Evolutionary conservation across 30 jellyfish, hydroid and myxozoan species (phyloP), one percentile per base, ranked within the genome.

Genomic region (Aurelia coerulea): DNA sequence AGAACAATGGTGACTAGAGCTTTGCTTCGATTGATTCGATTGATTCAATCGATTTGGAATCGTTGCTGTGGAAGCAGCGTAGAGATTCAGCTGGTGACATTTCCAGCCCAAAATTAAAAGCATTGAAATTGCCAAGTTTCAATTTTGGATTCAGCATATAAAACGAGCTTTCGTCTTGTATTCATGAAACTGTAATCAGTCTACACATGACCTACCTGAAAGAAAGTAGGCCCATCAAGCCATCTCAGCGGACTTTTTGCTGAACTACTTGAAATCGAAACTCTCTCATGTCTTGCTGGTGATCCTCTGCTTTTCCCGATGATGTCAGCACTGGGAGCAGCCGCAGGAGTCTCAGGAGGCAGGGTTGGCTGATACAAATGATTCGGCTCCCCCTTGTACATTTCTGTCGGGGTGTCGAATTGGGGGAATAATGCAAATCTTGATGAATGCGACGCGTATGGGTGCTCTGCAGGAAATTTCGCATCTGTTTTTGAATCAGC

Each of bases 221-320:
- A 90, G 62, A 70, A 90, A 32, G 74, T 74, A n/a, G 97, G 97
- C 62, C 95, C 95, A 51, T 84, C 95, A 7, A 89, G 95, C 97
- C 97, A 90, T 50, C 67, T 83, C 76, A 83, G 53, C 41, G 97
- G 95, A 67, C 88, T 73, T 83, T 88, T 79, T 9, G 64, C 66
- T n/a, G 97, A 83, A 65, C 77, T 84, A 35, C 41, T 68, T n/a
- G 92, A 62, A n/a, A 74, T 16, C 35, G 89, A 46, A 1, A 90
- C 79, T 8, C 31, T 86, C 78, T 90, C 97, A 18, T 72, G 97
- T 65, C 97, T 79, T 62, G 95, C 97, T 31, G 91, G 92, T 0
- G 95, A 32, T 65, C 97, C 97, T 56, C 83, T 74, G 69, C 88
- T 79, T 64, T 90, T 90, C 18, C 95, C 95, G 17, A 84, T 16